Percentiles rank a stretch among this genome's conserved stretches.
These are phyloP conservation scores for Tachina lurida DNA, from an alignment of 2,888 invertebrate genomes.

Conservation along the genomic window DNA sequence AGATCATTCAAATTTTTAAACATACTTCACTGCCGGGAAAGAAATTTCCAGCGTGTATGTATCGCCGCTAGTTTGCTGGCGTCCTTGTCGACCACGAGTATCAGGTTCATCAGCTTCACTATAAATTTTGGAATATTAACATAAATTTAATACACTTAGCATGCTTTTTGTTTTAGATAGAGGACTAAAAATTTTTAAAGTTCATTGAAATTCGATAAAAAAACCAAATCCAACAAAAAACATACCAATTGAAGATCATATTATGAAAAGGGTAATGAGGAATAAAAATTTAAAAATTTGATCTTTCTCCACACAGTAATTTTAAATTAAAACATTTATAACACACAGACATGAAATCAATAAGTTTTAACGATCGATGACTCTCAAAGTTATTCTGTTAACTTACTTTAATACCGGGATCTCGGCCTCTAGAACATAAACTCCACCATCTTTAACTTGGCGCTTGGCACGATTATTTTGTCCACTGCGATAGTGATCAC, in stretches of 20 bases:
- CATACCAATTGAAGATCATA: conserved; percentile 14
- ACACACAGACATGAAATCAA: conserved; percentile 2
- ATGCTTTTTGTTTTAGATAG: conserved; percentile 20
- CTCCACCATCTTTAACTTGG: conserved; percentile 88
- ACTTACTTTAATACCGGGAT: conserved; percentile 95
- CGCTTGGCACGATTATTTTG: conserved; percentile 86
- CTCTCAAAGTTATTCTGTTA: background rate
- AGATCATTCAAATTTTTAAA: conserved; percentile 74
- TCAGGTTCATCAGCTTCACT: conserved; percentile 77
- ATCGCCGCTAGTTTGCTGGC: conserved; percentile 90
- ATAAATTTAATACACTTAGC: conserved; percentile 63
- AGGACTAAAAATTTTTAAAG: background rate
- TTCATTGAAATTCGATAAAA: background rate
- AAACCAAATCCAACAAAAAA: background rate
- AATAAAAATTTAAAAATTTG: background rate
- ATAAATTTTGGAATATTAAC: conserved; percentile 76
- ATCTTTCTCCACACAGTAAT: background rate
- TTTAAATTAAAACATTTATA: conserved; percentile 34
- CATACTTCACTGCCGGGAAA: conserved; percentile 96
- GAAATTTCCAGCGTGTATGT: conserved; percentile 96
- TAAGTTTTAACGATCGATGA: background rate
- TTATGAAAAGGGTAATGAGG: background rate
- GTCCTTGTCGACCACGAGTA: conserved; percentile 87
- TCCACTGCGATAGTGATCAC: conserved; percentile 88
- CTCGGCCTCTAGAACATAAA: conserved; percentile 91